A percentile compares a stretch with the other conserved stretches of the same genome.
Conservation (phyloP, 2,113 vertebrate genomes). For the Odocoileus virginianus region DNA sequence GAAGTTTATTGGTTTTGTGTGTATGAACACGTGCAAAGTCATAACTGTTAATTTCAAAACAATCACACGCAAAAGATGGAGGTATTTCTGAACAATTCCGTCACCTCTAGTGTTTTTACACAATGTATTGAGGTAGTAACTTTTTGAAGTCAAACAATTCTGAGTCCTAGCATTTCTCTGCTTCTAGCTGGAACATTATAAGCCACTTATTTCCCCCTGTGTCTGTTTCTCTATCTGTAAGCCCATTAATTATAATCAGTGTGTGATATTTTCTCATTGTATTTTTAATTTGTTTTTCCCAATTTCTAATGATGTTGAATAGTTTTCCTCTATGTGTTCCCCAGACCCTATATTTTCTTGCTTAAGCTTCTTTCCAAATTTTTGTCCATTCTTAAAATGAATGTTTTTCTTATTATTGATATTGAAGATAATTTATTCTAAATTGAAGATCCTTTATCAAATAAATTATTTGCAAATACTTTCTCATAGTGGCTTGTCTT, state of each 20-base stretch:
- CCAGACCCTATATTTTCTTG: neutral
- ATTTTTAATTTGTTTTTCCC: neutral
- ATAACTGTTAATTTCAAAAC: neutral
- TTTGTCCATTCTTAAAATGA: neutral
- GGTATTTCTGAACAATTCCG: neutral
- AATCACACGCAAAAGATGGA: neutral
- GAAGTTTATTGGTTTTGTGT: constrained; percentile 30
- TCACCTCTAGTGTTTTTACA: neutral
- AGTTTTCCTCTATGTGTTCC: neutral
- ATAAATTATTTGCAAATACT: neutral
- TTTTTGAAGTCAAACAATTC: neutral
- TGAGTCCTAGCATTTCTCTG: neutral
- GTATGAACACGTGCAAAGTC: neutral
- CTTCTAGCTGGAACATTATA: neutral
- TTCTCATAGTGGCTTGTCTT: neutral
- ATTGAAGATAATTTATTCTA: neutral
- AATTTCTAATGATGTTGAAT: neutral
- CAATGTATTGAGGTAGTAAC: fast-evolving
- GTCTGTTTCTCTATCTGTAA: neutral
- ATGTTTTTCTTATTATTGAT: neutral
- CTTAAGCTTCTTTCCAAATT: neutral
- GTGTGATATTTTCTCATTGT: neutral
- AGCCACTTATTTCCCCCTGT: neutral
- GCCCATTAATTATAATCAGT: neutral
- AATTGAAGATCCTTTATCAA: neutral